Evolutionary conservation across 92 coral and sea anemone species (phyloP), one percentile per base, ranked within the genome.

Genomic region (Anthopleura xanthogrammica): DNA sequence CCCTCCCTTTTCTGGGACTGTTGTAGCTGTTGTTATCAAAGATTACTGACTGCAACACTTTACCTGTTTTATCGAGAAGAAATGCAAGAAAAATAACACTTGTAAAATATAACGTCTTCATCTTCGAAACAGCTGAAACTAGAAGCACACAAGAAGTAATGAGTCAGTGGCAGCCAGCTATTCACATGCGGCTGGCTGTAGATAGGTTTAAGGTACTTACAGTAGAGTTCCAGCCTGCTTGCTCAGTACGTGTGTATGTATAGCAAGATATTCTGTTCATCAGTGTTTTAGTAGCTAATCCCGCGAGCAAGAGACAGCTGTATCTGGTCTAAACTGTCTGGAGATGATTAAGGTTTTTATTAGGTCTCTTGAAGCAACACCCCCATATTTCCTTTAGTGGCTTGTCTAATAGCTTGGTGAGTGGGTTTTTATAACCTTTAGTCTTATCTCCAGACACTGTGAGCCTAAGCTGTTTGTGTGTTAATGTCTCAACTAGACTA

Each of bases 51-150:
- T 7, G 9, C 12, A 23, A 20, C 11, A 62, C 74, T 0, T 68
- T 68, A 68, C 74, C 74, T 68, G 74, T 24, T 68, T 24, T 68
- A 29, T 68, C 43, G 41, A 68, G 74, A 14, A 68, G 74, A 11
- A 68, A 23, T 13, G 74, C 40, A 7, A 68, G 16, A 22, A 68
- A 68, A 29, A 68, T 36, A 4, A 68, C 40, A 12, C 41, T 10
- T 8, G 36, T 23, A 16, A 68, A 68, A 68, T 68, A 68, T 68
- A 68, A 24, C 40, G 74, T 24, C 74, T 29, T 68, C 74, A 68
- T 68, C 17, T 36, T 68, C 70, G 11, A 11, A 62, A n/a, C 40
- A 68, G 5, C 74, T 68, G 41, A 68, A 68, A 68, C 29, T 3
- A 68, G 19, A 23, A 29, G 40, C 10, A 17, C 29, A 4, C 29